phyloP scores from a whole-genome alignment of 1,140 invertebrate genomes.

The Eumaeus atala region DNA sequence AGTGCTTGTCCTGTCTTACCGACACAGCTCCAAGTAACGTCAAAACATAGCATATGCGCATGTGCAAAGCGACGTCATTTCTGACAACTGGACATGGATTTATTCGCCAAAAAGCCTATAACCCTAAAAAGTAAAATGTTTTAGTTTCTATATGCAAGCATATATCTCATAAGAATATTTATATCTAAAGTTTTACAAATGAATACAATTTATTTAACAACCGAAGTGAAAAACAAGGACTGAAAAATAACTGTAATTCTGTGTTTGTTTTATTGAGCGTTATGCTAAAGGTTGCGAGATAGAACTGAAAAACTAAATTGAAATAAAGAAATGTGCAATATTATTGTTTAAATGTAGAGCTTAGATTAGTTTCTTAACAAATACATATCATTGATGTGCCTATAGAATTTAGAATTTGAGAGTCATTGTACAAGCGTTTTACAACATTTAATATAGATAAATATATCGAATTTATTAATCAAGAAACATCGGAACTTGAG shows the following conservation, averaged over 20 bases:
- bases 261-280: not conserved
- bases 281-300: not conserved
- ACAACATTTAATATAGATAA: not conserved
- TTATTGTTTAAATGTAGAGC: constrained; percentile 31
- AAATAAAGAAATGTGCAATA: constrained; percentile 24
- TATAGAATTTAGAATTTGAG: constrained; percentile 28
- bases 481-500: not conserved
- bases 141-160: constrained; percentile 1
- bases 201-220: constrained; percentile 3
- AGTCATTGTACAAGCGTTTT: constrained; percentile 1
- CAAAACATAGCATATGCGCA: constrained; percentile 46
- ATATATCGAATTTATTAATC: constrained; percentile 9
- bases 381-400: constrained; percentile 69
- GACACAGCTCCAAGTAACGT: constrained; percentile 10
- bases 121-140: constrained; percentile 29
- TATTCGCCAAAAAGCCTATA: constrained; percentile 22
- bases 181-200: constrained; percentile 1
- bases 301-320: constrained; percentile 12
- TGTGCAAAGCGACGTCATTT: constrained; percentile 47
- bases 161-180: constrained; percentile 2
- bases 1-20: constrained; percentile 5
- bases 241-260: constrained; percentile 1
- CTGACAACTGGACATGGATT: constrained; percentile 41
- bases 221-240: constrained; percentile 3
- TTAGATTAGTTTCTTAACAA: constrained; percentile 31